Conservation (phyloP, 2,797 vertebrate genomes). For the Delichon dasypus region DNA sequence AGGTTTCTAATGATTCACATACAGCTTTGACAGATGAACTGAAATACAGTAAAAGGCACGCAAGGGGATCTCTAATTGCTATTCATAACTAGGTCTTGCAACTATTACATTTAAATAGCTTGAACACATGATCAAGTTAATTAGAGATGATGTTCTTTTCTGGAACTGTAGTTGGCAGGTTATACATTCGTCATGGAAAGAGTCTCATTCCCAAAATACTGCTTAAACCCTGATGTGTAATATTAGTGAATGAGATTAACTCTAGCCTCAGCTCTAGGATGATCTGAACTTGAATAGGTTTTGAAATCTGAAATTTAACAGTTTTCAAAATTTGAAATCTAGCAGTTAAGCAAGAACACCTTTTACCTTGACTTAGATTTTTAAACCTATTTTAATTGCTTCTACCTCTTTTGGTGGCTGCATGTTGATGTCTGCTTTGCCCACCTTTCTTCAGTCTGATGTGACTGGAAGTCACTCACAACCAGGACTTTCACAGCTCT, state of each 20-base stretch:
- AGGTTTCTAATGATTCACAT: background rate
- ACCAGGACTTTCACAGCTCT: background rate
- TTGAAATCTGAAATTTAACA: background rate
- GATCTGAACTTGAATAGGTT: background rate
- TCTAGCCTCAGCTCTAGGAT: background rate
- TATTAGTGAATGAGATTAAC: background rate
- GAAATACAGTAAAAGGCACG: conserved; percentile 11
- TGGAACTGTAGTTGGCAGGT: background rate
- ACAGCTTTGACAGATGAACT: background rate
- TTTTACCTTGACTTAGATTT: background rate
- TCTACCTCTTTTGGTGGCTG: background rate
- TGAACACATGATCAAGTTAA: background rate
- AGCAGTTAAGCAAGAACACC: background rate
- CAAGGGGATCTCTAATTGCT: background rate
- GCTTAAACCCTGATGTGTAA: background rate
- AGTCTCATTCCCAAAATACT: background rate
- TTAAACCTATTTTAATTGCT: background rate
- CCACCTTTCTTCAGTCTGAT: background rate
- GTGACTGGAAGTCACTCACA: background rate
- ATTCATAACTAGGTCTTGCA: conserved; percentile 5
- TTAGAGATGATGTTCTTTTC: background rate
- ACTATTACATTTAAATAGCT: background rate
- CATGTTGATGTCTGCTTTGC: background rate
- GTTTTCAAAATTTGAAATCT: background rate
- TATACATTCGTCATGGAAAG: background rate